Evolutionary conservation across 2,797 vertebrate genomes (phyloP), one percentile per base, ranked within the genome.

Genomic region (Sebastes steindachneri): DNA sequence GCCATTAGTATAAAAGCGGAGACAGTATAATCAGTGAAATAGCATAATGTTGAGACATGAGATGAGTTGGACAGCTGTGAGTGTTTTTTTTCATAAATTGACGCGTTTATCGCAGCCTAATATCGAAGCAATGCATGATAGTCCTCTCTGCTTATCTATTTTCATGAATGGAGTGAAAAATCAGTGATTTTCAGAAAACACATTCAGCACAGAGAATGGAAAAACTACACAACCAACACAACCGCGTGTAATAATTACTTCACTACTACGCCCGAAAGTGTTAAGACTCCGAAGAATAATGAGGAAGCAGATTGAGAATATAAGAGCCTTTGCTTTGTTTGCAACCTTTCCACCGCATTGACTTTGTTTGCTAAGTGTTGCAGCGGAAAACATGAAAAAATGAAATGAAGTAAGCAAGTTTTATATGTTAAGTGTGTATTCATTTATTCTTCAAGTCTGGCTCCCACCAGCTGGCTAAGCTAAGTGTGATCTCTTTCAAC

Each of bases 301-400:
- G 79, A 80, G 82, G 54, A 70, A 33, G 78, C 68, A 79, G 72
- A 88, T 79, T 88, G 86, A 53, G 81, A 86, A 72, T 63, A 53
- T 51, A 54, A 54, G 71, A 48, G 79, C n/a, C 51, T 79, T 60
- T 85, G 85, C 68, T 89, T 85, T 74, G 69, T 88, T 81, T 82
- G 81, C 86, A 87, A 77, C 81, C 76, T 87, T 89, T 83, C 83
- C 86, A 62, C 53, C 8, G 29, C 82, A 53, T 33, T 84, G 83
- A 85, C 81, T 88, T 79, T 88, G 84, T 68, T 82, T 72, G 68
- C 65, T 80, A 75, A 87, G 86, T 85, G 60, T 79, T 69, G 66
- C 31, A 5, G 84, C 25, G 62, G 69, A 81, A 82, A 82, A 88
- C 64, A 75, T 81, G 67, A 86, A 80, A 79, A 41, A 41, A 41